Evolutionary conservation across 2,797 vertebrate genomes (phyloP).

Genomic region (Microchirus variegatus): DNA sequence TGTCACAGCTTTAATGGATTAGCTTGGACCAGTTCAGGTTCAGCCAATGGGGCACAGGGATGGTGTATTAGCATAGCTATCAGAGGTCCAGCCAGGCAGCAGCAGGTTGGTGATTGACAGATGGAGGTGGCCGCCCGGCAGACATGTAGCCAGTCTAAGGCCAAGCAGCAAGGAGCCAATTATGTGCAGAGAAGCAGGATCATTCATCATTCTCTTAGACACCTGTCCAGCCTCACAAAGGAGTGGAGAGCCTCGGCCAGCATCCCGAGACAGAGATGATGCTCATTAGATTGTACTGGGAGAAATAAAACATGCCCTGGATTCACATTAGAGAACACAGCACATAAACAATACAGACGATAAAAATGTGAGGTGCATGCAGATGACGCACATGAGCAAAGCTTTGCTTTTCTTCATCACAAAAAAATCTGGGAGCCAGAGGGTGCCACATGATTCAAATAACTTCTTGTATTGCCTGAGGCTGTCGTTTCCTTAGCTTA

Average conservation of each 20-base stretch:
- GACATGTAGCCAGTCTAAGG: conserved; percentile 68
- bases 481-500: too few species aligned
- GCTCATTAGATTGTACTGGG: conserved; percentile 73
- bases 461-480: too few species aligned
- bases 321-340: conserved; percentile 55
- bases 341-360: conserved; percentile 34
- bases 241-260: conserved; percentile 39
- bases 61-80: conserved; percentile 80
- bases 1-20: conserved; percentile 83
- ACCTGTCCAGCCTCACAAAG: conserved; percentile 79
- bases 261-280: conserved; percentile 65
- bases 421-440: too few species aligned
- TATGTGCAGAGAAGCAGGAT: conserved; percentile 74
- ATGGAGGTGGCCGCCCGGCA: conserved; percentile 75
- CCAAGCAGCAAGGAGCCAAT: conserved; percentile 78
- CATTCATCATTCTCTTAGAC: conserved; percentile 83
- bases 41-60: conserved; percentile 69
- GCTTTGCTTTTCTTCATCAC: too few species aligned
- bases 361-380: conserved; percentile 6
- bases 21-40: conserved; percentile 64
- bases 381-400: background rate
- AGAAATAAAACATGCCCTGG: conserved; percentile 51
- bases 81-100: conserved; percentile 74
- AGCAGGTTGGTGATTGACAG: conserved; percentile 79
- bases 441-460: too few species aligned